Percentiles rank a stretch among this genome's conserved stretches.
Conservation (phyloP, 2,797 vertebrate genomes). For the Sarcophilus harrisii region DNA sequence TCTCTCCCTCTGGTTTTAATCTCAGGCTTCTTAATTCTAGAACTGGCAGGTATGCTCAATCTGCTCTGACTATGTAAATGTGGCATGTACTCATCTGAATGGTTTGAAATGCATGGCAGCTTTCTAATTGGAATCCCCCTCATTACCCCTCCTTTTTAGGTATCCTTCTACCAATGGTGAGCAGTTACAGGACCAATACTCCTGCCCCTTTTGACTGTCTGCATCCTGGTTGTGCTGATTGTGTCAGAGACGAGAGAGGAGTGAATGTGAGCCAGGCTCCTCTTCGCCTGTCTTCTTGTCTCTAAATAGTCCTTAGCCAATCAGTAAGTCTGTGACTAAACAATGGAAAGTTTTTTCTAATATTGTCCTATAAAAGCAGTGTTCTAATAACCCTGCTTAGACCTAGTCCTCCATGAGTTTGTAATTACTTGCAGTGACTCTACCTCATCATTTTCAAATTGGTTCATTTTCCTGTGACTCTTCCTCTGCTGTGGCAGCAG, state of each 20-base stretch:
- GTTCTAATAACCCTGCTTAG: background rate
- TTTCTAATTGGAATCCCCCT: constrained; percentile 38
- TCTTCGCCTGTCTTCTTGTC: constrained; percentile 15
- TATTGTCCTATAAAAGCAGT: background rate
- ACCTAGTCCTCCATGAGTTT: background rate
- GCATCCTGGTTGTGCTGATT: background rate
- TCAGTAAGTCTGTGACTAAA: accelerated
- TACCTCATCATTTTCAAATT: background rate
- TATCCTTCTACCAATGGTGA: background rate
- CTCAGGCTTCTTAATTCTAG: background rate
- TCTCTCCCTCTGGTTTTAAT: constrained; percentile 10
- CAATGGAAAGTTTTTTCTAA: background rate
- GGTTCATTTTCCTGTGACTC: background rate
- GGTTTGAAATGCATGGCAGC: background rate
- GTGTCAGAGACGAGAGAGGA: background rate
- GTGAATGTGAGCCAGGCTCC: background rate
- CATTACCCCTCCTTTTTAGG: background rate
- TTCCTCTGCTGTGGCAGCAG: background rate
- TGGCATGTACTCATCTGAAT: background rate
- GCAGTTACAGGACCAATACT: background rate
- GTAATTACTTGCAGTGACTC: background rate
- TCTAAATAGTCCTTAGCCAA: background rate
- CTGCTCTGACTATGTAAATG: background rate
- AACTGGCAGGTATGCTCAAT: constrained; percentile 8
- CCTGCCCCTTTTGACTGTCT: constrained; percentile 32